These are phyloP conservation scores for Brachymystax lenok DNA, from an alignment of 2,797 vertebrate genomes.

Conservation along the genomic window DNA sequence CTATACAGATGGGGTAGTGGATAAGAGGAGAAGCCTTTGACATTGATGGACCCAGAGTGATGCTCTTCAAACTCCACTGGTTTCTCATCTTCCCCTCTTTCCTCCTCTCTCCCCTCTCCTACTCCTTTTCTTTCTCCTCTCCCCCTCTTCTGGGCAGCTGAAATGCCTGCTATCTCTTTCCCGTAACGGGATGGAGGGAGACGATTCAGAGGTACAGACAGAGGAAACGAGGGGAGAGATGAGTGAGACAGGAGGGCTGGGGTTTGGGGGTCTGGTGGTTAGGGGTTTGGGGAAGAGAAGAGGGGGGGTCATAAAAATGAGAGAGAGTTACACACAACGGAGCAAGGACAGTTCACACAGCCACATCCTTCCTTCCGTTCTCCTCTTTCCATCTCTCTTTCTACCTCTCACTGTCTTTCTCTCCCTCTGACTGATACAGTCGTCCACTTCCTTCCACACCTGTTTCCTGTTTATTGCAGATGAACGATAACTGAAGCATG, in stretches of 20 bases:
- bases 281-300: neutral
- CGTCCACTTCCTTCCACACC: neutral
- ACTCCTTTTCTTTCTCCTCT: constrained; percentile 14
- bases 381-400: neutral
- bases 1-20: constrained; percentile 41
- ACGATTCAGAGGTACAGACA: constrained; percentile 12
- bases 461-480: constrained; percentile 3
- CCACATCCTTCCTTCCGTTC: neutral
- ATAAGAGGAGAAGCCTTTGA: constrained; percentile 67
- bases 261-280: neutral
- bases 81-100: constrained; percentile 50
- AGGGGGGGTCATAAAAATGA: constrained; percentile 1
- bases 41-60: constrained; percentile 76
- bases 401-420: no score
- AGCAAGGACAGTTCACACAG: constrained; percentile 1
- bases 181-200: constrained; percentile 12
- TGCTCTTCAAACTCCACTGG: constrained; percentile 79
- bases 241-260: neutral
- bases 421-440: neutral
- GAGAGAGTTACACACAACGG: neutral
- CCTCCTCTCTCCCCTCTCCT: constrained; percentile 19
- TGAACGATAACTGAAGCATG: neutral
- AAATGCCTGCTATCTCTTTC: constrained; percentile 59
- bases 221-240: neutral
- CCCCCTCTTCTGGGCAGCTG: constrained; percentile 59